A percentile compares a stretch with the other conserved stretches of the same genome.
These are phyloP conservation scores for Cuniculus paca DNA, from an alignment of 2,797 vertebrate genomes.

Conservation along the genomic window DNA sequence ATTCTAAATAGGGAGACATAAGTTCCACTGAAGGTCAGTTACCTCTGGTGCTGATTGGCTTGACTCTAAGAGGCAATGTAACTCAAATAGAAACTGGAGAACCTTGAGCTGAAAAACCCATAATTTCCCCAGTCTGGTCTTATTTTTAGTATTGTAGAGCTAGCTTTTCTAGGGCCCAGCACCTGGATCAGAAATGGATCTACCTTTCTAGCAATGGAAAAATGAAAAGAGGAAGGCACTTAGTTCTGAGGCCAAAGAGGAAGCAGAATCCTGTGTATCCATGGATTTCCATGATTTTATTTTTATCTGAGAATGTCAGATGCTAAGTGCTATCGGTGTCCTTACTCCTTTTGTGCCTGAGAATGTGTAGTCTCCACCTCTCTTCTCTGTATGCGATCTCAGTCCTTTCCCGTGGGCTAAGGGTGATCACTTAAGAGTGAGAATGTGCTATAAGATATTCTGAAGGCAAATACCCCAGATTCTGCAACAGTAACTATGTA, in stretches of 20 bases:
- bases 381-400: not conserved
- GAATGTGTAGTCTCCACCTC: not conserved
- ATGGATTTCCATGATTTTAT: not conserved
- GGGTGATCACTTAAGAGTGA: not conserved
- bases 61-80: not conserved
- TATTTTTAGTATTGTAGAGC: not conserved
- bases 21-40: not conserved
- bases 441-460: not conserved
- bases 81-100: not conserved
- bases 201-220: not conserved
- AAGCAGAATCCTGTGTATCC: not conserved
- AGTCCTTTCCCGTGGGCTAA: not conserved
- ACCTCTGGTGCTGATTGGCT: not conserved
- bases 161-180: not conserved
- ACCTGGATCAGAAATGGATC: not conserved
- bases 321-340: not conserved
- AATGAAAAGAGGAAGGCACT: not conserved
- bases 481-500: not conserved
- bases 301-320: not conserved
- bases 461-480: not conserved
- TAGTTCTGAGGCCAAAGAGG: not conserved
- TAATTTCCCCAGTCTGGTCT: not conserved
- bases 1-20: not conserved
- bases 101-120: not conserved
- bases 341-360: not conserved